A percentile compares a stretch with the other conserved stretches of the same genome.
phyloP scores from a whole-genome alignment of 2,113 vertebrate genomes.

The Corythornis vintsioides region DNA sequence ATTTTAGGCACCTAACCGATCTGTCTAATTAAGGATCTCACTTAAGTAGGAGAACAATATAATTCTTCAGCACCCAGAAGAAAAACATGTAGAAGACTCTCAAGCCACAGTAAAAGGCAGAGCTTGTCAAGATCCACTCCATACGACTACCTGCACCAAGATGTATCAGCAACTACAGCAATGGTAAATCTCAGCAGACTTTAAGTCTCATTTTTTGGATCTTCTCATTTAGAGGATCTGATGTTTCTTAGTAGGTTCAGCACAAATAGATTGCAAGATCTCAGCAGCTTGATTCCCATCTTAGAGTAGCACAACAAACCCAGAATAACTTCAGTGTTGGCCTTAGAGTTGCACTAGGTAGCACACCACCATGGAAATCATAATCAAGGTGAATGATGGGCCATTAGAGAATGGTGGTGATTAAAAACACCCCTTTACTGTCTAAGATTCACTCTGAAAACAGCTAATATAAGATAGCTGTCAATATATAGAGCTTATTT shows the following conservation, averaged over 20 bases:
- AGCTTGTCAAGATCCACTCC: neutral
- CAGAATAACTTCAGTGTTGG: neutral
- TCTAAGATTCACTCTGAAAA: conserved; percentile 11
- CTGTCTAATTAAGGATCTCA: too few species aligned
- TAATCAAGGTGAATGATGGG: neutral
- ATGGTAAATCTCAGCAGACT: neutral
- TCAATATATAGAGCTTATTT: neutral
- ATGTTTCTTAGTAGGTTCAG: neutral
- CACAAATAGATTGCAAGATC: neutral
- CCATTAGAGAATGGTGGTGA: neutral
- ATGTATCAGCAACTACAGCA: neutral
- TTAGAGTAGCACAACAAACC: neutral
- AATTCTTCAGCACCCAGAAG: too few species aligned
- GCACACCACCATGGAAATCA: neutral
- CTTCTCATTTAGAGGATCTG: neutral
- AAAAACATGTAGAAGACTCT: neutral
- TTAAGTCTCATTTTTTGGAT: neutral
- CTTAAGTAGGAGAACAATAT: too few species aligned
- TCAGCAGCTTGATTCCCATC: neutral
- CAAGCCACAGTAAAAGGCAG: neutral
- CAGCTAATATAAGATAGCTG: neutral
- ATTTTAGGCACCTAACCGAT: too few species aligned
- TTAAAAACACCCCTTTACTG: neutral
- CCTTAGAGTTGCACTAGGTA: neutral
- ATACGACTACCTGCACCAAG: neutral